Base-by-base conservation (phyloP, 2,888 invertebrate genomes). In the Laspeyria flexula region DNA sequence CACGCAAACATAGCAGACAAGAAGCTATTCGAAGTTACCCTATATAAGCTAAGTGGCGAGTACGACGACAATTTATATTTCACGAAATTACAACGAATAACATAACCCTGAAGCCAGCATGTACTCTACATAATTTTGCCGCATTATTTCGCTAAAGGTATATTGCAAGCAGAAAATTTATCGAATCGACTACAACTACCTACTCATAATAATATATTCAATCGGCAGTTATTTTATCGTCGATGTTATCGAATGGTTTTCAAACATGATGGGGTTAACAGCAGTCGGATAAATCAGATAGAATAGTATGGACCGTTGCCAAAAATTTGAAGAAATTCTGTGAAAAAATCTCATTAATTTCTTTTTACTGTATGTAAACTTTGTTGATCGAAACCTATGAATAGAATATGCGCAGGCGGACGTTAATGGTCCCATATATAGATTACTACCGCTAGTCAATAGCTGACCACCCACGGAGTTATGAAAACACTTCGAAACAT, bases 231-330 rank as follows among this genome's bases (percentile, higher is more conserved):
- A 38, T 31, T 37, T 51, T 43, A 48, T 59, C 29, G 35, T 13
- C 18, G 41, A 49, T 49, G 44, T 53, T 37, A 33, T 46, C 48
- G 37, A 45, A 39, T 39, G 30, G 46, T 52, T 68, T 52, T 35
- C 58, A 65, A 65, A 59, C 56, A 21, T 21, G 21, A 21, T 5
- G 21, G 21, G 21, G 2, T 48, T 52, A 40, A 49, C 44, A 42
- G 23, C 43, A 52, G 65, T 73, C 62, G 7, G 1, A 61, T 65
- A 65, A 40, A 66, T 72, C 62, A 62, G 65, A 63, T 50, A 54
- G 43, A 61, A 61, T 59, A 41, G 43, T 60, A 48, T 77, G 77
- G 73, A 68, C 40, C 49, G 16, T 43, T 56, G 78, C 77, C 77
- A 77, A 77, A 68, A 58, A 57, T 60, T 53, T 48, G 15, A 53